Conservation (phyloP, 2,797 vertebrate species). For the Muscicapa comitata region DNA sequence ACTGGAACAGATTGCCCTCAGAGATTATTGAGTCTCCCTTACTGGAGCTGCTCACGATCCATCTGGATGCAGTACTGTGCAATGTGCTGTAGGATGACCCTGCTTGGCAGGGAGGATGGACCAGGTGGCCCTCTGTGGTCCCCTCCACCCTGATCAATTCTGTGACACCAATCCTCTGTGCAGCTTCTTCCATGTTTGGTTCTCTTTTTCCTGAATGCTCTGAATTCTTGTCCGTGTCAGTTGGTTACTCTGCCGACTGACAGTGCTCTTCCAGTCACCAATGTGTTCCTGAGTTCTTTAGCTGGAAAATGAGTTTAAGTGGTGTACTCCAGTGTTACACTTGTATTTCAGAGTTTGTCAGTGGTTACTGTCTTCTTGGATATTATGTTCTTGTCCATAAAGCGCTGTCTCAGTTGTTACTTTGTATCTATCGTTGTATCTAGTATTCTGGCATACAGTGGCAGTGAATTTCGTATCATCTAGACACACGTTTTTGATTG, state of each 20-base stretch:
- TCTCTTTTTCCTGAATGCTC: background rate
- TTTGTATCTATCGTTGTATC: background rate
- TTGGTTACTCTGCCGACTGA: background rate
- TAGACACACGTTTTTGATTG: background rate
- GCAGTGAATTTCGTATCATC: background rate
- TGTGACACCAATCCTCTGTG: too few relatives aligned
- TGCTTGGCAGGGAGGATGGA: background rate
- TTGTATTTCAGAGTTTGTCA: background rate
- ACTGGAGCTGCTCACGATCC: background rate
- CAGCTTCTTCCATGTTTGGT: background rate
- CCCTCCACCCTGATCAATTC: background rate
- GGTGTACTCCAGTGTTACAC: background rate
- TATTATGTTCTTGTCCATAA: background rate
- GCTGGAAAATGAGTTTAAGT: background rate
- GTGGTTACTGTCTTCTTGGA: background rate
- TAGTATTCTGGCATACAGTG: background rate
- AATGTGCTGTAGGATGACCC: background rate
- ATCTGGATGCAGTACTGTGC: background rate
- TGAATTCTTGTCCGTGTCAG: background rate
- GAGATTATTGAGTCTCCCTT: background rate
- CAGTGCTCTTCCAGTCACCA: background rate
- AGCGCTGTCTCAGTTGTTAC: rapidly evolving
- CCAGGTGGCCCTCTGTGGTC: background rate
- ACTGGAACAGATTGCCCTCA: background rate
- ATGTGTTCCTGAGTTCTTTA: background rate